phyloP scores from a whole-genome alignment of 2,113 vertebrate genomes.

The Triplophysa rosa region DNA sequence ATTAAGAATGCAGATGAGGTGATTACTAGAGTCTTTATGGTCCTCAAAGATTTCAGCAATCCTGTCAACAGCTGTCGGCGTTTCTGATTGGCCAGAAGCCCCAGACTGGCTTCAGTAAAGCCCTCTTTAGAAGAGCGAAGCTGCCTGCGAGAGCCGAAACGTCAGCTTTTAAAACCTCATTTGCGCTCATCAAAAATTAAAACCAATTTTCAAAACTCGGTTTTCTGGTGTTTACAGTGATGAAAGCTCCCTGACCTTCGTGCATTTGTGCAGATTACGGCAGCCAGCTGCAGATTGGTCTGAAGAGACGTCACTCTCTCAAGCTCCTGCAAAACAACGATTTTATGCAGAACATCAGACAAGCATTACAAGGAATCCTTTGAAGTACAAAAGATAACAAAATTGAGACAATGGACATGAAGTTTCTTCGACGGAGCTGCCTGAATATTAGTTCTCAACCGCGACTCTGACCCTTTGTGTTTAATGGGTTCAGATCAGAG shows the following conservation, averaged over 20 bases:
- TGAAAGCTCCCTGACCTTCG: conserved; percentile 79
- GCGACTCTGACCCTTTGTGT: neutral
- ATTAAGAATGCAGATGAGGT: conserved; percentile 17
- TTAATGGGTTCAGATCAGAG: conserved; percentile 31
- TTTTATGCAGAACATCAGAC: conserved; percentile 18
- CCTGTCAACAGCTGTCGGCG: conserved; percentile 91
- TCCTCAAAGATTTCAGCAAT: conserved; percentile 93
- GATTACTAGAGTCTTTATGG: conserved; percentile 96
- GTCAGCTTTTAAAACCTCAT: neutral
- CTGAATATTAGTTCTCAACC: neutral
- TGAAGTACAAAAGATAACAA: neutral
- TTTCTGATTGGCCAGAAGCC: conserved; percentile 93
- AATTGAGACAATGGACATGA: conserved; percentile 15
- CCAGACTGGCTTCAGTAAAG: conserved; percentile 95
- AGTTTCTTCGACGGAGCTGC: neutral
- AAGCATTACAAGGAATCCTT: neutral
- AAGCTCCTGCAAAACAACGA: conserved; percentile 79
- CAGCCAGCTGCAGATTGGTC: conserved; percentile 89
- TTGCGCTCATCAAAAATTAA: neutral
- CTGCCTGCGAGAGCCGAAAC: conserved; percentile 75
- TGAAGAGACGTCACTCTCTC: conserved; percentile 94
- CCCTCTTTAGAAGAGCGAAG: conserved; percentile 89
- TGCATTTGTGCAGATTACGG: conserved; percentile 95
- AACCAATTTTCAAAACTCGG: no score
- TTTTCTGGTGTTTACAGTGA: neutral